Evolutionary conservation across 1,140 invertebrate species (phyloP), one percentile per base, ranked within the genome.

Genomic region (Formica exsecta): DNA sequence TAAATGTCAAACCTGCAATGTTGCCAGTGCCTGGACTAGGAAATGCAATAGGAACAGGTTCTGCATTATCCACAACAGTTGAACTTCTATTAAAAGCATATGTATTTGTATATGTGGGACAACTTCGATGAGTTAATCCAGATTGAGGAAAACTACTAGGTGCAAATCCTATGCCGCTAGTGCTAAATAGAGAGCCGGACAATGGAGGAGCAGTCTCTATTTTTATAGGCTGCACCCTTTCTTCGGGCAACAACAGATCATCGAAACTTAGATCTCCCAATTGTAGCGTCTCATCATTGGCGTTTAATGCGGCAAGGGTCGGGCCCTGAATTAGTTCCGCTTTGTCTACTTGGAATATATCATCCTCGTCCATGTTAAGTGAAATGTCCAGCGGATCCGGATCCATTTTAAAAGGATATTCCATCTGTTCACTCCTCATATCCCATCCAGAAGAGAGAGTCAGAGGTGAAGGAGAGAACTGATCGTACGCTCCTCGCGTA

Each of bases 301-400:
- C 97, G 95, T 98, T 98, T 11, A 99, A 94, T 94, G 98, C 98
- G 0, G 98, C 97, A 62, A 99, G 94, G 79, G 98, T 99, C 1
- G 98, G 98, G 1, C 97, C 98, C 88, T 97, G 96, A 89, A 98
- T 97, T 41, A 98, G 96, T 95, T 98, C 98, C 62, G 97, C 97
- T 94, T 98, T 98, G 93, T 98, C 98, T 59, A 98, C 97, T 96
- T 98, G 98, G 92, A 98, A 98, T 87, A 98, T 98, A 92, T 98
- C 98, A 93, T 98, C 98, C 91, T 98, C 98, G 90, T 98, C 97
- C 96, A 98, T 97, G 93, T 96, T 97, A 66, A 97, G 96, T 5
- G 96, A 93, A 7, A 92, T 87, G 1, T 93, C 92, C 22, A 95
- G 76, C 22, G 92, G 93, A 71, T 94, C 91, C 0, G 93, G 76